Conservation (phyloP, 1,140 invertebrate genomes). For the Popillia japonica region DNA sequence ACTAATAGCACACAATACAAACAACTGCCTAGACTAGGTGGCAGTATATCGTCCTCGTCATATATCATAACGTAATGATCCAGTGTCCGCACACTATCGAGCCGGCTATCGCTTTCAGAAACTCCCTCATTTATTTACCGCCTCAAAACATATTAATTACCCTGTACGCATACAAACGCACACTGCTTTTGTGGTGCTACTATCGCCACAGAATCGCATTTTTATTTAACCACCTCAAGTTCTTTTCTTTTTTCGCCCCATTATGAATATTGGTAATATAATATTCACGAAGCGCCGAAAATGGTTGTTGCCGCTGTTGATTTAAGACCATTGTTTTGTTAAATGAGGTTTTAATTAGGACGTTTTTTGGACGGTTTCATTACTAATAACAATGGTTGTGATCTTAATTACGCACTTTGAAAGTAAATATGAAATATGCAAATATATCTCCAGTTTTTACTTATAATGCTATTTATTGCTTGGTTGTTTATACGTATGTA, state of each 20-base stretch:
- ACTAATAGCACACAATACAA: conserved; percentile 54
- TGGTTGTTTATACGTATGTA: too few relatives aligned
- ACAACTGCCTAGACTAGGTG: conserved; percentile 42
- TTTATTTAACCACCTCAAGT: conserved; percentile 12
- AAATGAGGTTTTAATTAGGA: neutral
- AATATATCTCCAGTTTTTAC: too few relatives aligned
- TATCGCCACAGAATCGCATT: conserved; percentile 37
- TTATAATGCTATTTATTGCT: too few relatives aligned
- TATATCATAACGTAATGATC: conserved; percentile 55
- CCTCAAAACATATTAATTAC: conserved; percentile 41
- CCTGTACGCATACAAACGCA: neutral
- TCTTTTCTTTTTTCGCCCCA: conserved; percentile 4
- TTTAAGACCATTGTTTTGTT: neutral
- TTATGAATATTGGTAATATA: conserved; percentile 27
- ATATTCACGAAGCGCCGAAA: conserved; percentile 15
- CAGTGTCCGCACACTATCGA: conserved; percentile 52
- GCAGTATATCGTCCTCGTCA: conserved; percentile 40
- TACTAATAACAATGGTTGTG: neutral
- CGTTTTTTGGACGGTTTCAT: neutral
- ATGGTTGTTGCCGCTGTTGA: neutral
- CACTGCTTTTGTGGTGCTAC: neutral
- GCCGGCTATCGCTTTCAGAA: conserved; percentile 52
- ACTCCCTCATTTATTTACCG: conserved; percentile 45
- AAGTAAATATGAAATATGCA: too few relatives aligned
- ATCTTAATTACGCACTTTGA: neutral